phyloP scores from a whole-genome alignment of 2,113 vertebrate species.

The Empidonax alnorum region DNA sequence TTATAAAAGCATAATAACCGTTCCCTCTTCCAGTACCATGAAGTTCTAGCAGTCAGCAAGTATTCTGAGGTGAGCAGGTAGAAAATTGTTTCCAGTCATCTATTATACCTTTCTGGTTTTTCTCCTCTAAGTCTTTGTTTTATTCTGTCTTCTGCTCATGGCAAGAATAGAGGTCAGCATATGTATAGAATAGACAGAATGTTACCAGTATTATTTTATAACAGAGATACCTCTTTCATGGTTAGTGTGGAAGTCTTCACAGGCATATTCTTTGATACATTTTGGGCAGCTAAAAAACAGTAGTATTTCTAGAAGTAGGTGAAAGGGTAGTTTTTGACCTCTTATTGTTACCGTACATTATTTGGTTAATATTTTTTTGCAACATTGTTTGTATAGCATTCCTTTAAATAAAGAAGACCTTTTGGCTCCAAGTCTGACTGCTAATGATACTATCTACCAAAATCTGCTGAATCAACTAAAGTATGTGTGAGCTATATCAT shows the following conservation, averaged over 20 bases:
- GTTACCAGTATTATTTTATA: not conserved
- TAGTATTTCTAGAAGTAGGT: not conserved
- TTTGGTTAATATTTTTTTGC: not conserved
- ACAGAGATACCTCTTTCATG: not conserved
- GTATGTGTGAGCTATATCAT: not conserved
- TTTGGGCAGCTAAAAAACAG: not conserved
- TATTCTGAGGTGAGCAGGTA: not conserved
- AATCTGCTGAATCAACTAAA: not conserved
- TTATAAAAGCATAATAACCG: not conserved
- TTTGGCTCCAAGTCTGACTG: not conserved
- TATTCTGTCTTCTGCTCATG: not conserved
- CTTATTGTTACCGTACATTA: not conserved
- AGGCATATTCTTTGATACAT: not conserved
- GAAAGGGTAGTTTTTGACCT: not conserved
- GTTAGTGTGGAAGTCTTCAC: not conserved
- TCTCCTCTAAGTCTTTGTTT: not conserved
- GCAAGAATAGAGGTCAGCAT: not conserved
- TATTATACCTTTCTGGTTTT: not conserved
- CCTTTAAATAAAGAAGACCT: not conserved
- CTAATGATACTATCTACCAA: not conserved
- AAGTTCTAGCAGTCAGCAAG: not conserved
- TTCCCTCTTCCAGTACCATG: not conserved
- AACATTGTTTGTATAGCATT: not conserved
- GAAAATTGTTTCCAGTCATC: not conserved
- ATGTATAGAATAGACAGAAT: not conserved